Evolutionary conservation across 2,888 invertebrate genomes (phyloP).

Genomic region (Hypselothyrea guttata): DNA sequence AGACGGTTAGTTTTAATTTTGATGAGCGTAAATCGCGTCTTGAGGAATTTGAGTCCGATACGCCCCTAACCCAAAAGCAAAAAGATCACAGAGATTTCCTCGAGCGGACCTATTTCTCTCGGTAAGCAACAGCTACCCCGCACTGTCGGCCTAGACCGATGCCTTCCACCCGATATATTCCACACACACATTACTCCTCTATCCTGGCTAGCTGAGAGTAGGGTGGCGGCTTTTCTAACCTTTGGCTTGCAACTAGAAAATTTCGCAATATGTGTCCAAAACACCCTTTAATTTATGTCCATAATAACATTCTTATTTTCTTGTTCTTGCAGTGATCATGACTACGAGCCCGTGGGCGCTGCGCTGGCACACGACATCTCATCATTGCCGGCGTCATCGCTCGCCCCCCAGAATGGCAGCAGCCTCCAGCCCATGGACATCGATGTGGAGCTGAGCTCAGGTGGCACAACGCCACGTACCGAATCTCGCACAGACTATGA

Average conservation of each 20-base stretch:
- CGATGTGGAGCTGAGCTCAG: constrained; percentile 83
- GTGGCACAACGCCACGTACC: constrained; percentile 83
- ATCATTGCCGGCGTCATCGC: constrained; percentile 56
- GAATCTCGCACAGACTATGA: constrained; percentile 87
- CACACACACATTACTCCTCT: constrained; percentile 33
- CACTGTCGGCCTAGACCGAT: constrained; percentile 30
- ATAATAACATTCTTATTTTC: neutral
- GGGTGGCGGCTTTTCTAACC: constrained; percentile 64
- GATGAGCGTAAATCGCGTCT: constrained; percentile 81
- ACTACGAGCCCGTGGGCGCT: constrained; percentile 94
- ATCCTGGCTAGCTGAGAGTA: constrained; percentile 20
- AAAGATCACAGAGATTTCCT: constrained; percentile 76
- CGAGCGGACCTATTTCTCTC: constrained; percentile 80
- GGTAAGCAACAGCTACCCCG: constrained; percentile 79
- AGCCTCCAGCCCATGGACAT: constrained; percentile 61
- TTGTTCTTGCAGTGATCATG: constrained; percentile 90
- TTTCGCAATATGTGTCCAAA: constrained; percentile 18
- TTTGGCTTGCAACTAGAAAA: constrained; percentile 53
- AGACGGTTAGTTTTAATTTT: constrained; percentile 83
- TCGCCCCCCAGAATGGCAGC: constrained; percentile 34
- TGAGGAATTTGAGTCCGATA: constrained; percentile 73
- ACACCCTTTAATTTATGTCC: neutral
- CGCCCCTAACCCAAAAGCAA: constrained; percentile 70
- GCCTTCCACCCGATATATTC: constrained; percentile 25
- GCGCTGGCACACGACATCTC: constrained; percentile 80